Evolutionary conservation across 2,888 invertebrate genomes (phyloP).

Genomic region (Ophion obscuratus): DNA sequence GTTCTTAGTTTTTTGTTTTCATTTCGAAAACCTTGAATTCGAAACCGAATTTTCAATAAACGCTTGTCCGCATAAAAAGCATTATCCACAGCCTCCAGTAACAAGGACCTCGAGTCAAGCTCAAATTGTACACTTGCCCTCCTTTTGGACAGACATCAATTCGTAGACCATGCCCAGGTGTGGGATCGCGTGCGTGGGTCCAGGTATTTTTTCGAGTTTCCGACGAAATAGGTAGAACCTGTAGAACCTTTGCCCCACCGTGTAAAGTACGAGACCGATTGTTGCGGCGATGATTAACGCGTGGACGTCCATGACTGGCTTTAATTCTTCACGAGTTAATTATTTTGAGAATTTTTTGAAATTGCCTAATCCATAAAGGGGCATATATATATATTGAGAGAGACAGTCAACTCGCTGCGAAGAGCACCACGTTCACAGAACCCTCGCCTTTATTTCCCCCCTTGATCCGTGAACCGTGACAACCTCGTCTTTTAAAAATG

Average conservation of each 20-base stretch:
- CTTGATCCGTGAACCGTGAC: no score
- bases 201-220: constrained; percentile 70
- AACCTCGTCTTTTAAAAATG: no score
- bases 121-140: constrained; percentile 66
- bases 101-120: neutral
- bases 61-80: neutral
- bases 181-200: constrained; percentile 69
- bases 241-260: constrained; percentile 41
- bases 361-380: no score
- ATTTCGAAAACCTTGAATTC: no score
- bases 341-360: neutral
- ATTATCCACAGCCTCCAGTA: no score
- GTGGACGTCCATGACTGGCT: constrained; percentile 10
- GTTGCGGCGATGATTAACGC: constrained; percentile 6
- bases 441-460: no score
- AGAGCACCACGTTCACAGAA: no score
- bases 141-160: constrained; percentile 54
- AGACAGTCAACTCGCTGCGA: no score
- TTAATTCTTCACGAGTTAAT: neutral
- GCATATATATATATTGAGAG: no score
- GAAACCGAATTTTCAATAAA: no score
- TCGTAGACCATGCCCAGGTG: constrained; percentile 67
- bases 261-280: constrained; percentile 30
- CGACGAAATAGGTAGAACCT: constrained; percentile 51
- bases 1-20: no score